Conservation (phyloP, 2,113 vertebrate species). For the Aythya baeri region DNA sequence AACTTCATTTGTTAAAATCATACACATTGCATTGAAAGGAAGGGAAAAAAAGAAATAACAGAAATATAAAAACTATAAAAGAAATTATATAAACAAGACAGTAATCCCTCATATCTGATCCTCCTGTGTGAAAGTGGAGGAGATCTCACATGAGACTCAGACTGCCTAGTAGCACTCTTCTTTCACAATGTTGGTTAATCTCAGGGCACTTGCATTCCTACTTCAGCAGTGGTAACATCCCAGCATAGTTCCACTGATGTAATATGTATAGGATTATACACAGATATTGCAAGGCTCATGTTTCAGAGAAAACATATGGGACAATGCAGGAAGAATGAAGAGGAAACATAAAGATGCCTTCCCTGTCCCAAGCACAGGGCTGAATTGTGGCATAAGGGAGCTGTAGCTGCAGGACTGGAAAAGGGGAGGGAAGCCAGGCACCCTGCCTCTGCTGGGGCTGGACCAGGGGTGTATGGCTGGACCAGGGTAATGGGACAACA, state of each 20-base stretch:
- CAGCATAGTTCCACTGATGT: neutral
- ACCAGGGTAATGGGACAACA: neutral
- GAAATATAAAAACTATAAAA: neutral
- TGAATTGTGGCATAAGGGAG: neutral
- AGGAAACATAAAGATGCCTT: rapidly evolving
- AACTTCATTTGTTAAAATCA: neutral
- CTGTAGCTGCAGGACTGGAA: neutral
- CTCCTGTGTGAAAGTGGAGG: no score
- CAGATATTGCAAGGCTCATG: neutral
- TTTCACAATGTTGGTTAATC: neutral
- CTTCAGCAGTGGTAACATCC: rapidly evolving
- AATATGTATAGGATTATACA: rapidly evolving
- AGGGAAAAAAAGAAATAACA: neutral
- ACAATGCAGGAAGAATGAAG: neutral
- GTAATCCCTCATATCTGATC: neutral
- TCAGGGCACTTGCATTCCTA: neutral
- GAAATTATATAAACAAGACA: neutral
- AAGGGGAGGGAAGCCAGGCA: neutral
- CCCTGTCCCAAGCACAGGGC: neutral
- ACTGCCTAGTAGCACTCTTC: neutral
- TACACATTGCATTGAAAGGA: neutral
- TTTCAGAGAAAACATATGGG: neutral
- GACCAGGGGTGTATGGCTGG: rapidly evolving
- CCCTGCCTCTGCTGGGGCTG: neutral
- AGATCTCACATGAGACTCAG: neutral